These are phyloP conservation scores for Alauda arvensis DNA, from an alignment of 2,797 vertebrate genomes.

Conservation along the genomic window DNA sequence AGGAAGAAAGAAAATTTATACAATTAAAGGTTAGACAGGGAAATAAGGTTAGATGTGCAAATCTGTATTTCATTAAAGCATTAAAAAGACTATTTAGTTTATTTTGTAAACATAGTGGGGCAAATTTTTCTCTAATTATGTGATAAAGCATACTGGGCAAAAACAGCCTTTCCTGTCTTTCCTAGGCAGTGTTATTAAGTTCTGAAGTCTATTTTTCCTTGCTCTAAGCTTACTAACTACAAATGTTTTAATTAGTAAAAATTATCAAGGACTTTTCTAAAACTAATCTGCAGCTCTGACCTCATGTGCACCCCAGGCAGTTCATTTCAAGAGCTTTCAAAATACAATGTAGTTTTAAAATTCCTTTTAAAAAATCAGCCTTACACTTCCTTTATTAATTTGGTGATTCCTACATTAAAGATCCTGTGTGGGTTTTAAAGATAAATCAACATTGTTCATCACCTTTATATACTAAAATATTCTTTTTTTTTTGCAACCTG, in stretches of 20 bases:
- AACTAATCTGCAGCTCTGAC: neutral
- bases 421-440: neutral
- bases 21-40: neutral
- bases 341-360: neutral
- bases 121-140: neutral
- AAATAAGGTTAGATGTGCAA: neutral
- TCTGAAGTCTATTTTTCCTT: neutral
- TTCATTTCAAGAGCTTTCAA: neutral
- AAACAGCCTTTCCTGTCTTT: neutral
- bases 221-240: neutral
- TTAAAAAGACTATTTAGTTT: neutral
- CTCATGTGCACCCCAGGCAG: neutral
- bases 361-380: neutral
- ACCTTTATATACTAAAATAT: neutral
- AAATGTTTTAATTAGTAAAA: neutral
- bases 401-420: neutral
- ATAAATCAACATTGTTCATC: neutral
- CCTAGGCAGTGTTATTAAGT: neutral
- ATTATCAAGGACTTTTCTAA: neutral
- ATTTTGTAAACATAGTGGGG: neutral
- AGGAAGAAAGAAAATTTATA: neutral
- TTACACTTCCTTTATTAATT: neutral
- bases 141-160: neutral
- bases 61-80: neutral
- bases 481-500: neutral